Conservation (phyloP, 2,888 invertebrate species). For the Morpho helenor region DNA sequence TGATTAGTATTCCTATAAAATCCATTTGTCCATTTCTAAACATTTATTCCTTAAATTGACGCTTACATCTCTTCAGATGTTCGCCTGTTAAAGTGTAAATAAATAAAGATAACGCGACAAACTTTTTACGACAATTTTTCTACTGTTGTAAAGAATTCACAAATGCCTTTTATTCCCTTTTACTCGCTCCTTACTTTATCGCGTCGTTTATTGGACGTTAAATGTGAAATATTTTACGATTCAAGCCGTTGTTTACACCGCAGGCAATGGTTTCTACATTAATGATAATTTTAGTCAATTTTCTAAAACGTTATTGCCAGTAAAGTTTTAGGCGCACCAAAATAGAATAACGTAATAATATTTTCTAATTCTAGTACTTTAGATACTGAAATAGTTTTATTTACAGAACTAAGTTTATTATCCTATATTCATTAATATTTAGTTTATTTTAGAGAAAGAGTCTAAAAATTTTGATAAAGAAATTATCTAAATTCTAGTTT, state of each 20-base stretch:
- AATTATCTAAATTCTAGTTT: no score
- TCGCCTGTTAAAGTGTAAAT: constrained; percentile 3
- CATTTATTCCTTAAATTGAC: no score
- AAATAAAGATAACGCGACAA: constrained; percentile 4
- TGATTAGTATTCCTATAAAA: no score
- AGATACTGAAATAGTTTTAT: no score
- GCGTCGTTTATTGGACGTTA: constrained; percentile 27
- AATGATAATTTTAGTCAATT: constrained; percentile 25
- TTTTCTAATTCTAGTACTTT: no score
- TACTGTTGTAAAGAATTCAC: constrained; percentile 17
- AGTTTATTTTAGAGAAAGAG: no score
- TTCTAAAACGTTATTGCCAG: constrained; percentile 14
- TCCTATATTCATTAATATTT: no score
- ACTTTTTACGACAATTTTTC: constrained; percentile 23
- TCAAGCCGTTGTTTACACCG: constrained; percentile 23
- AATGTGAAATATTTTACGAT: constrained; percentile 28
- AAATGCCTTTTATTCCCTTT: constrained; percentile 21
- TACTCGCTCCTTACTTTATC: constrained; percentile 26
- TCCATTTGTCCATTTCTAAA: no score
- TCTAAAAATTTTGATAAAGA: no score
- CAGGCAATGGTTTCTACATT: constrained; percentile 22
- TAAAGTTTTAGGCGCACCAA: constrained; percentile 7
- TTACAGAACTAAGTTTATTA: no score
- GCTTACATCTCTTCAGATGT: no score
- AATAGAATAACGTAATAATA: not conserved